Conservation (phyloP, 2,113 vertebrate genomes). For the Mystacornis crossleyi region DNA sequence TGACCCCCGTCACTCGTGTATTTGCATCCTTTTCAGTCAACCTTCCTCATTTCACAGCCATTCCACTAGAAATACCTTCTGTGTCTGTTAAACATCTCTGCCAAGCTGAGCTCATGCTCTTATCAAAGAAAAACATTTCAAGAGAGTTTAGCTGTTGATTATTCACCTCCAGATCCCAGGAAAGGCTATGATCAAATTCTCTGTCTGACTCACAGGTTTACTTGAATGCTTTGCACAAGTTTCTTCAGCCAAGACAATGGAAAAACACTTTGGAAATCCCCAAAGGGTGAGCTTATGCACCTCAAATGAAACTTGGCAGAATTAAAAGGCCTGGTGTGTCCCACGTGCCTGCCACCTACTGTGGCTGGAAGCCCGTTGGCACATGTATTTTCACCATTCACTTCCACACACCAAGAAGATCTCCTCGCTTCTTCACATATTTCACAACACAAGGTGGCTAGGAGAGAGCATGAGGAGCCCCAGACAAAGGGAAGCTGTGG, state of each 20-base stretch:
- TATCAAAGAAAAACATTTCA: background rate
- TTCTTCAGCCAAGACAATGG: background rate
- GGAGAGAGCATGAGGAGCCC: background rate
- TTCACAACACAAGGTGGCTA: background rate
- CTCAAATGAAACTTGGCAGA: background rate
- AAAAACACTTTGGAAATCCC: background rate
- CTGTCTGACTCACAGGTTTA: background rate
- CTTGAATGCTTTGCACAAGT: background rate
- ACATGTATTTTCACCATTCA: background rate
- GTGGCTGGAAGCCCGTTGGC: background rate
- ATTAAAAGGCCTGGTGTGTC: background rate
- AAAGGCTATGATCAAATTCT: background rate
- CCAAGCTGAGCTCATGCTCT: background rate
- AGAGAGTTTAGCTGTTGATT: background rate
- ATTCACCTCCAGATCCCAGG: background rate
- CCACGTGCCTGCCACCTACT: rapidly evolving
- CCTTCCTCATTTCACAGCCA: background rate
- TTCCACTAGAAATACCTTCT: background rate
- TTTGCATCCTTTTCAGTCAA: constrained; percentile 1
- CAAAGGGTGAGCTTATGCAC: background rate
- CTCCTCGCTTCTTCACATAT: background rate
- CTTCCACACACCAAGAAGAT: background rate
- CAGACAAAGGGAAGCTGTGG: rapidly evolving
- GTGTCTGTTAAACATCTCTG: background rate
- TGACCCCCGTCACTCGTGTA: background rate